Conservation (phyloP, 2,113 vertebrate species). For the crab-eating macaque (Macaca fascicularis) region DNA sequence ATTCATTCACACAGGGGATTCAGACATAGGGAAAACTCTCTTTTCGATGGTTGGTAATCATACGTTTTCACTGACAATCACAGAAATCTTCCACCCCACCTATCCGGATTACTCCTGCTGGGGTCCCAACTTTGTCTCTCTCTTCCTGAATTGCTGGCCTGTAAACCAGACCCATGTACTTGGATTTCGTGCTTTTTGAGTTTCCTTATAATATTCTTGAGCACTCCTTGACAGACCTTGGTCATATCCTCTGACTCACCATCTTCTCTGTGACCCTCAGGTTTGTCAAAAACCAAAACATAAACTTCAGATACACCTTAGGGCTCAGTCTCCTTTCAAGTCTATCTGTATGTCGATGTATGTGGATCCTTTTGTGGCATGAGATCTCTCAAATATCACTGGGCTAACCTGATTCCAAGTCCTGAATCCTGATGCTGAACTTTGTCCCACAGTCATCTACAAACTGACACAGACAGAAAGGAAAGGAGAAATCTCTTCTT, state of each 20-base stretch:
- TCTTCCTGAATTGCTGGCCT: neutral
- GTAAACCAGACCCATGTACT: neutral
- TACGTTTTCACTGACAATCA: neutral
- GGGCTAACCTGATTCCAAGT: too few species aligned
- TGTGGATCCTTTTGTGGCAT: too few species aligned
- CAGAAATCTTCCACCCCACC: neutral
- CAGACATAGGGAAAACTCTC: neutral
- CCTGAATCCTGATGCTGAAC: neutral
- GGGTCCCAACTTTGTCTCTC: neutral
- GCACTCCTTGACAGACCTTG: neutral
- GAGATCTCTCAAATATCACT: neutral
- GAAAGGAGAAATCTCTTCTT: neutral
- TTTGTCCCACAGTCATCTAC: rapidly evolving
- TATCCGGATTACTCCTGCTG: rapidly evolving
- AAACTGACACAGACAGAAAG: too few species aligned
- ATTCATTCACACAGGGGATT: neutral
- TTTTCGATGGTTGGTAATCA: neutral
- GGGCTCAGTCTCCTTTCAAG: neutral
- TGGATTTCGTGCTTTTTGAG: neutral
- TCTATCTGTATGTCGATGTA: too few species aligned
- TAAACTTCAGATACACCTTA: neutral
- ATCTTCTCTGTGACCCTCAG: neutral
- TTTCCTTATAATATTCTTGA: neutral
- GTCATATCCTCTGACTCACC: neutral
- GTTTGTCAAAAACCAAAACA: neutral